Evolutionary conservation across 2,797 vertebrate genomes (phyloP), one percentile per base, ranked within the genome.

Genomic region (Potorous gilbertii): DNA sequence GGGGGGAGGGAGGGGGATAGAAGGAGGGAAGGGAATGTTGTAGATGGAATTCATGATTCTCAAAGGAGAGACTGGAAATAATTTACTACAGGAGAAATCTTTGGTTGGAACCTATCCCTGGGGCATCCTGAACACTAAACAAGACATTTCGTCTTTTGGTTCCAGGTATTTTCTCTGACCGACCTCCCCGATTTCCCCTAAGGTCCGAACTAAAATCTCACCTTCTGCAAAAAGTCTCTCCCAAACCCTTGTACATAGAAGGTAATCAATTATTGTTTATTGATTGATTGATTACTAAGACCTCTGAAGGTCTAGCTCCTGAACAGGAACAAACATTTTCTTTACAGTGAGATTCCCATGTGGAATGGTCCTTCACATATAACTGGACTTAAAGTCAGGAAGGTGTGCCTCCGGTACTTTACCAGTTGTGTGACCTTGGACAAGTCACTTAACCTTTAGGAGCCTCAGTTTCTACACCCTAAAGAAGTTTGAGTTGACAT

Each of bases 111-210:
- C 16, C 62, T 0, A 94, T 89, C 13, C 52, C 24, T 0, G 0
- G 0, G 5, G 46, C 5, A 34, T 11, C 14, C 0, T 3, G 21
- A 74, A 66, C 6, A 18, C 14, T 66, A 2, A 66, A 66, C 2
- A 21, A 74, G 62, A n/a, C 5, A 18, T 12, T 74, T 31, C 16
- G 5, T 34, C 31, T 62, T n/a, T 66, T 14, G 59, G 59, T 28
- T 31, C 57, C 29, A 34, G 57, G 29, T 31, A 4, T 31, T 31
- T n/a, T 74, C 5, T 74, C 62, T 40, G 34, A n/a, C 34, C 24
- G n/a, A 81, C 18, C n/a, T 81, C n/a, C 66, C 18, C 10, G n/a
- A 46, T 6, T 74, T 40, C n/a, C 34, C 18, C 34, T 16, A 66
- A 66, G 14, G 34, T 1, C 4, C 1, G n/a, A 1, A 16, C 62